Evolutionary conservation across 2,113 vertebrate genomes (phyloP), one percentile per base, ranked within the genome.

Genomic region (Notarius lentiginosus): DNA sequence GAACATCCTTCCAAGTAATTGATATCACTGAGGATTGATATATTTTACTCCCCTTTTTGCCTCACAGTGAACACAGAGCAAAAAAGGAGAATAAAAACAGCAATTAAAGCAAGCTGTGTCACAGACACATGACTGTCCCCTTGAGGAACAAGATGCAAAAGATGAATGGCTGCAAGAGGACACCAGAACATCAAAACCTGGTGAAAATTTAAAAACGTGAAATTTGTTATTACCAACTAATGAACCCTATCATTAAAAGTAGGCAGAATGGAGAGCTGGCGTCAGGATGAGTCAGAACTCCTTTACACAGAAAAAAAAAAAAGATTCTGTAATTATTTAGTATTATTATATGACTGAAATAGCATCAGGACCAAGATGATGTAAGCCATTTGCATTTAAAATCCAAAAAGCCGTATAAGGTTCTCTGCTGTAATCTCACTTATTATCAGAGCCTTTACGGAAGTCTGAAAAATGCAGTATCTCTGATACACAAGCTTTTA

Each of bases 1-100:
- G 10, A 82, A 75, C 63, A 65, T n/a, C 82, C 61, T 73, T 89
- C 58, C 34, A 75, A 27, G 30, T 83, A 75, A 87, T 77, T 76
- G 47, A 80, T 70, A 70, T 55, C 0, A 22, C 49, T 1, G 8
- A 70, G 51, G 53, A 68, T 60, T 79, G 2, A 15, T 41, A 41
- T 56, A n/a, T 68, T 11, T 51, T 12, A 41, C 58, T 55, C 4
- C 30, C 10, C 7, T 51, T 63, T 82, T 20, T 14, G 30, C 20
- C 41, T 56, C 41, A 24, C 20, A 70, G 18, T 49, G 70, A 65
- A 72, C 22, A 75, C 11, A 65, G 70, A 65, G 27, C 18, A 77
- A 27, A 30, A 77, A 66, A 24, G 3, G 15, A 41, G 1, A 3
- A 55, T 7, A 53, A 60, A 73, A 51, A 12, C 20, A 77, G 72